Base-by-base conservation (phyloP, 2,797 vertebrate species). In the Macroramphosus scolopax region DNA sequence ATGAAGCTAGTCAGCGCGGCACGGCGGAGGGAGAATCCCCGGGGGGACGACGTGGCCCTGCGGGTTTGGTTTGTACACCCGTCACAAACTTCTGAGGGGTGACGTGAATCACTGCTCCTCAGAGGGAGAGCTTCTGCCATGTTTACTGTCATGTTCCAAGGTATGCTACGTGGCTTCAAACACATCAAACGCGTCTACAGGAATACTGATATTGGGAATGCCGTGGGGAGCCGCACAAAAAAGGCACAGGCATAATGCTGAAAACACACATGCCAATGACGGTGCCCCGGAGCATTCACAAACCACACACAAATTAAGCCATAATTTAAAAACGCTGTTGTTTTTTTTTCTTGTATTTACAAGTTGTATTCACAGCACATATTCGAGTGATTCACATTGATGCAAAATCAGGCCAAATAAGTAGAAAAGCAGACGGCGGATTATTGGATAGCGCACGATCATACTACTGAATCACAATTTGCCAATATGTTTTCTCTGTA, bases 131-230 rank as follows among this genome's bases (percentile, higher is more conserved):
- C 80, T 84, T 82, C 82, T 87, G 87, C 86, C 85, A 84, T 89
- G 87, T 89, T 89, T 85, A 84, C 87, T 89, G 88, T 89, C 87
- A 87, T 89, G 88, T 89, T 88, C 78, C 80, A 63, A 86, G 86
- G 88, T 87, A 88, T 81, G 81, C 85, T 85, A 68, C 72, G 77
- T 86, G 81, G 85, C 85, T 89, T 89, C 87, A 89, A 89, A 89
- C 84, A 82, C 83, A 89, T 88, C 83, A 88, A 84, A 86, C 76
- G 71, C 80, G 77, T 83, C 85, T 84, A 82, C 84, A 85, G 77
- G 88, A 89, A 88, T 88, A 86, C 86, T 87, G 87, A 89, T 89
- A 86, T 84, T 84, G 81, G 84, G 81, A 86, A 85, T 84, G 79
- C 81, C 82, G 41, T 60, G 35, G 83, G 84, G 87, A 85, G 68